Evolutionary conservation across 2,888 invertebrate species (phyloP).

Genomic region (Clitarchus hookeri): DNA sequence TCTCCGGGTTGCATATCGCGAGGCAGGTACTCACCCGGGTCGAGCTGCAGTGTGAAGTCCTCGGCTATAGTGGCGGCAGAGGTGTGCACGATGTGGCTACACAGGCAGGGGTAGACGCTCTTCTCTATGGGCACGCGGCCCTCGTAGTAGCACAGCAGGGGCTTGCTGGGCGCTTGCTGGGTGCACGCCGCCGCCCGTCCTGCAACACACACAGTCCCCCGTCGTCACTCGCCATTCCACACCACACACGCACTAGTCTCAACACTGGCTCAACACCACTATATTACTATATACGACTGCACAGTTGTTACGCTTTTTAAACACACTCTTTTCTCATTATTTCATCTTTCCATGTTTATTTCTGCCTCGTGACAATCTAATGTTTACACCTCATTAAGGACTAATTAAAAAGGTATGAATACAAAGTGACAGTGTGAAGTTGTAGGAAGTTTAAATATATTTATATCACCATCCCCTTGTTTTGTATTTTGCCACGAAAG

Average conservation of each 20-base stretch:
- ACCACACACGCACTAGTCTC: not conserved
- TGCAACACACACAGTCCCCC: not conserved
- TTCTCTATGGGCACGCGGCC: constrained; percentile 35
- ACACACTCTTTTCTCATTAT: too few relatives aligned
- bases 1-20: too few relatives aligned
- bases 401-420: too few relatives aligned
- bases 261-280: not conserved
- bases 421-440: too few relatives aligned
- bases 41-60: constrained; percentile 39
- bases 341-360: too few relatives aligned
- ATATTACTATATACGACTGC: too few relatives aligned
- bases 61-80: constrained; percentile 34
- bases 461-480: too few relatives aligned
- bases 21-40: constrained; percentile 36
- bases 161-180: constrained; percentile 35
- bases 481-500: too few relatives aligned
- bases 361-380: too few relatives aligned
- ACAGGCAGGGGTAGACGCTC: constrained; percentile 39
- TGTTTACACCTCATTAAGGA: too few relatives aligned
- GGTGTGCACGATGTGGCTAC: constrained; percentile 42
- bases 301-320: too few relatives aligned
- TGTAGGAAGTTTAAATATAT: too few relatives aligned
- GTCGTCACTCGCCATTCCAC: not conserved
- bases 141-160: constrained; percentile 45
- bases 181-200: constrained; percentile 25